Conservation (phyloP, 1,140 invertebrate species). For the Holotrichia oblita region DNA sequence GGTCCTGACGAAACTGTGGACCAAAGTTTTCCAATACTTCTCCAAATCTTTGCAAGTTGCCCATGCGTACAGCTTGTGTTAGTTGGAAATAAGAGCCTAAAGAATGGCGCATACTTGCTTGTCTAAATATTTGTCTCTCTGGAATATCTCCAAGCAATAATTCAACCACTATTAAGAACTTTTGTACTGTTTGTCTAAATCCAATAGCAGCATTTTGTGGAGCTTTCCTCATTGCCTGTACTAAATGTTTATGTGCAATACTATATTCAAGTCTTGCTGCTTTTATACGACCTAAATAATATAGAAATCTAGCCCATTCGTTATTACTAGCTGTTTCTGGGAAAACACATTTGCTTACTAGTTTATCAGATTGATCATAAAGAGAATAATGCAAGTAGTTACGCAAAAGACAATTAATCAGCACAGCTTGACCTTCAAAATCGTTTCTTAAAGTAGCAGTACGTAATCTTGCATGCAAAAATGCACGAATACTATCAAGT, state of each 20-base stretch:
- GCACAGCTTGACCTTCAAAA: conserved; percentile 95
- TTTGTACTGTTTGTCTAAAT: conserved; percentile 98
- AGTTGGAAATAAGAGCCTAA: conserved; percentile 96
- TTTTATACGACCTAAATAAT: conserved; percentile 97
- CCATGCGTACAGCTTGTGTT: conserved; percentile 95
- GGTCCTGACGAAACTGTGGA: conserved; percentile 85
- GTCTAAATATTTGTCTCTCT: conserved; percentile 88
- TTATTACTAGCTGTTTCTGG: conserved; percentile 98
- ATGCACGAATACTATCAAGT: conserved; percentile 86
- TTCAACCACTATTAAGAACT: conserved; percentile 95
- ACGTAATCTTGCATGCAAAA: conserved; percentile 89
- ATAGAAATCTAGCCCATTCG: conserved; percentile 97
- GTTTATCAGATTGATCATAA: conserved; percentile 95
- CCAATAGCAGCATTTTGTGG: conserved; percentile 96
- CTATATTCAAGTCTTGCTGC: conserved; percentile 97
- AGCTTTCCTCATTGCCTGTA: conserved; percentile 94
- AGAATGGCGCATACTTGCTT: conserved; percentile 85
- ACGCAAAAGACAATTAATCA: conserved; percentile 94
- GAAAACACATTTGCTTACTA: conserved; percentile 96
- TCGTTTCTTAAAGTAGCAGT: conserved; percentile 96
- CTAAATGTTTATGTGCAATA: conserved; percentile 93
- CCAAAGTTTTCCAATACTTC: conserved; percentile 93
- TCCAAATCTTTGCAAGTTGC: conserved; percentile 93
- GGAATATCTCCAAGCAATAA: conserved; percentile 97
- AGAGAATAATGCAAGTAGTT: conserved; percentile 97